phyloP scores from a whole-genome alignment of 2,797 vertebrate species.

The Podarcis siculus region DNA sequence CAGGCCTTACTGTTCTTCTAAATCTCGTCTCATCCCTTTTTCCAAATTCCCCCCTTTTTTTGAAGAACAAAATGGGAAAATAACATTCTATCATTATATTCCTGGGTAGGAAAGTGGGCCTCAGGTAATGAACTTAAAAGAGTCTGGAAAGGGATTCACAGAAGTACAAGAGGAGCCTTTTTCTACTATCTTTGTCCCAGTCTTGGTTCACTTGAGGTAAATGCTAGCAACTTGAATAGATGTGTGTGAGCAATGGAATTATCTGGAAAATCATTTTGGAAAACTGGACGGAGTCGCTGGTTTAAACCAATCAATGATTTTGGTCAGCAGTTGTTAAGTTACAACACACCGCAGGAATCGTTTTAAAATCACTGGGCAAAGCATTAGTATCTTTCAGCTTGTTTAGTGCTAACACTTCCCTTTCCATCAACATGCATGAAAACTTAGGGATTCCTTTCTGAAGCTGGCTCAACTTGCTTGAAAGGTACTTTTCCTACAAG shows the following conservation, averaged over 20 bases:
- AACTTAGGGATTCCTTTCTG: constrained; percentile 41
- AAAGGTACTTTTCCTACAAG: constrained; percentile 65
- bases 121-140: background rate
- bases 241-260: constrained; percentile 45
- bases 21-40: background rate
- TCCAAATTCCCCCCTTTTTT: background rate
- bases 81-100: background rate
- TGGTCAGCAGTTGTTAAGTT: constrained; percentile 36
- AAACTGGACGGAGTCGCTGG: constrained; percentile 55
- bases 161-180: background rate
- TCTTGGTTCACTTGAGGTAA: constrained; percentile 58
- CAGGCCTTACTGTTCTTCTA: background rate
- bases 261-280: constrained; percentile 58
- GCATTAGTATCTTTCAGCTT: constrained; percentile 60
- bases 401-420: constrained; percentile 61
- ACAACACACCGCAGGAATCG: constrained; percentile 68
- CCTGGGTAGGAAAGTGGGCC: background rate
- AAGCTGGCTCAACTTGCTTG: constrained; percentile 34
- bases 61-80: constrained; percentile 9
- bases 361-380: constrained; percentile 62
- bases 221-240: constrained; percentile 51
- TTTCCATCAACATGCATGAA: constrained; percentile 61
- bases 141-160: background rate
- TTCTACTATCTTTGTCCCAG: constrained; percentile 9
- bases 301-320: constrained; percentile 70